Base-by-base conservation (phyloP, 2,797 vertebrate species). In the Microhierax caerulescens region DNA sequence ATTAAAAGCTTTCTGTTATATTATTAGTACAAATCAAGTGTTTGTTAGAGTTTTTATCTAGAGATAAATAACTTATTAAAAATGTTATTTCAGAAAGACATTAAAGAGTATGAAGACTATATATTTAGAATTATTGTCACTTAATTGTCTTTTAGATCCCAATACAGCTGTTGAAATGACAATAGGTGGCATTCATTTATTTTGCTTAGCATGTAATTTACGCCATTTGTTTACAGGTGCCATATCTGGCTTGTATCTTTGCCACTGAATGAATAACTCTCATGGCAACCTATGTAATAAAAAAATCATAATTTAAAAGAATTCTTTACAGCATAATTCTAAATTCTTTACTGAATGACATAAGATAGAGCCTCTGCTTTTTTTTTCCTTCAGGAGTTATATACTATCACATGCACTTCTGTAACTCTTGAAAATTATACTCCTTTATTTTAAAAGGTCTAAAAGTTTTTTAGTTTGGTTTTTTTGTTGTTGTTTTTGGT, bases 381-480 rank as follows among this genome's bases (percentile, higher is more conserved):
- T 89, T 73, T 51, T 25, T 27, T 81, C 43, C 65, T 91, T 57
- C 53, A 72, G 63, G 25, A 82, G 76, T 24, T 45, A 39, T 45
- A 39, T 5, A 9, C 8, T 54, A 74, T 51, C 10, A 5, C 8
- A 36, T 27, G 74, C 57, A 60, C 30, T 68, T 90, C 48, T 54
- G n/a, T 53, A 86, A 78, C 17, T 74, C 47, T 78, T 93, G 63
- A 72, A 97, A 93, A 90, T 94, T 85, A 78, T 30, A 72, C 47
- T 88, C 60, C 45, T 97, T 93, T 78, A 39, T 93, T 95, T 95
- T 90, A 95, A 94, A 77, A 67, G 64, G 48, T 20, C 32, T 95
- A 81, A 56, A 97, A 95, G 15, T 41, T 16, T 7, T 41, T 16
- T 41, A 41, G 41, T 16, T 17, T 41, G 41, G 41, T 3, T 41